Evolutionary conservation across 2,888 invertebrate species (phyloP).

Genomic region (Allygus modestus): DNA sequence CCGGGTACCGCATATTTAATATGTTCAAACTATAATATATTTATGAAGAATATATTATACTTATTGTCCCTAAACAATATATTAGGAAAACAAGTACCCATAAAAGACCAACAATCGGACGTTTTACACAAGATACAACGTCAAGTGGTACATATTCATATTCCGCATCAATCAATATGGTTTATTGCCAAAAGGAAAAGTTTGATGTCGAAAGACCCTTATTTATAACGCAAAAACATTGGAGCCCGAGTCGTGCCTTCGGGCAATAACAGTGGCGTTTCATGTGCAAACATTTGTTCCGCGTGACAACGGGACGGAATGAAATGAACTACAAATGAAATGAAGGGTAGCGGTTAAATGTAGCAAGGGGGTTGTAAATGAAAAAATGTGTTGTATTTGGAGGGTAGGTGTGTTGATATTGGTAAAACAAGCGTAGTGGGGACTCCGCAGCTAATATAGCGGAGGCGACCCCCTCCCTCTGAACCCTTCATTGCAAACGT

Average conservation of each 20-base stretch:
- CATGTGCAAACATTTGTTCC: slow-evolving; percentile 47
- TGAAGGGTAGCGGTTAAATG: slow-evolving; percentile 58
- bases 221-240: slow-evolving; percentile 43
- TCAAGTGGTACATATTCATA: no score
- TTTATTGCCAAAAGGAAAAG: background rate
- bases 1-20: no score
- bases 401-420: slow-evolving; percentile 59
- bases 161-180: no score
- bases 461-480: background rate
- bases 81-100: no score
- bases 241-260: background rate
- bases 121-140: no score
- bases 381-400: slow-evolving; percentile 58
- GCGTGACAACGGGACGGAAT: slow-evolving; percentile 54
- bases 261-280: slow-evolving; percentile 39
- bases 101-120: no score
- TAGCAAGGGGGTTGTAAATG: slow-evolving; percentile 56
- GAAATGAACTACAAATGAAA: slow-evolving; percentile 55
- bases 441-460: slow-evolving; percentile 43
- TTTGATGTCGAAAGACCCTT: background rate
- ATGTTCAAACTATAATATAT: no score
- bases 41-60: no score
- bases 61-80: no score
- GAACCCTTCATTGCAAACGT: slow-evolving; percentile 25
- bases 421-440: slow-evolving; percentile 52